Evolutionary conservation across 2,113 vertebrate species (phyloP).

Genomic region (Junco hyemalis): DNA sequence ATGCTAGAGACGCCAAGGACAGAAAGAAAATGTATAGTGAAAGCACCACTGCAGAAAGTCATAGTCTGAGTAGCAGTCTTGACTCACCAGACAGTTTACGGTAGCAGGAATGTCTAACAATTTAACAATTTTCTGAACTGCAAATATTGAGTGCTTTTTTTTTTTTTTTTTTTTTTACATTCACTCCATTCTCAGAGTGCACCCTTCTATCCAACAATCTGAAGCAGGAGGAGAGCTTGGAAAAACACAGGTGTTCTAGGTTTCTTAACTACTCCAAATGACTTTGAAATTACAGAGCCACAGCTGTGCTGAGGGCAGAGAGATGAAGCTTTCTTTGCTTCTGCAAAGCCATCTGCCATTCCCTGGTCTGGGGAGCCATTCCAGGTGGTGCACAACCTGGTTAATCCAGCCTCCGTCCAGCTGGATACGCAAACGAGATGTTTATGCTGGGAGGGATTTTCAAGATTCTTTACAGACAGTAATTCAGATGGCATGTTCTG

Average conservation of each 20-base stretch:
- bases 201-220: background rate
- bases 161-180: background rate
- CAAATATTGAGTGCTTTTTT: background rate
- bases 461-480: background rate
- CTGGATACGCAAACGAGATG: background rate
- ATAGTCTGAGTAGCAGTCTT: rapidly evolving
- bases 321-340: background rate
- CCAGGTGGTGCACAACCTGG: slow-evolving; percentile 28
- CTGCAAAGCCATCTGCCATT: slow-evolving; percentile 21
- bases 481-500: background rate
- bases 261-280: background rate
- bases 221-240: background rate
- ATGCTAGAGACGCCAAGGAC: background rate
- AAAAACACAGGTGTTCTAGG: background rate
- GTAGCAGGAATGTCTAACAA: background rate
- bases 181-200: background rate
- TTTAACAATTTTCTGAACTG: background rate
- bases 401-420: background rate
- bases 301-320: background rate
- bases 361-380: background rate
- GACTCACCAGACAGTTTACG: background rate
- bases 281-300: background rate
- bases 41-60: background rate
- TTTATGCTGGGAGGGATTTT: slow-evolving; percentile 36
- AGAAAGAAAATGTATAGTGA: background rate